Evolutionary conservation across 2,888 invertebrate species (phyloP), one percentile per base, ranked within the genome.

Genomic region (Sclerodermus sp.): DNA sequence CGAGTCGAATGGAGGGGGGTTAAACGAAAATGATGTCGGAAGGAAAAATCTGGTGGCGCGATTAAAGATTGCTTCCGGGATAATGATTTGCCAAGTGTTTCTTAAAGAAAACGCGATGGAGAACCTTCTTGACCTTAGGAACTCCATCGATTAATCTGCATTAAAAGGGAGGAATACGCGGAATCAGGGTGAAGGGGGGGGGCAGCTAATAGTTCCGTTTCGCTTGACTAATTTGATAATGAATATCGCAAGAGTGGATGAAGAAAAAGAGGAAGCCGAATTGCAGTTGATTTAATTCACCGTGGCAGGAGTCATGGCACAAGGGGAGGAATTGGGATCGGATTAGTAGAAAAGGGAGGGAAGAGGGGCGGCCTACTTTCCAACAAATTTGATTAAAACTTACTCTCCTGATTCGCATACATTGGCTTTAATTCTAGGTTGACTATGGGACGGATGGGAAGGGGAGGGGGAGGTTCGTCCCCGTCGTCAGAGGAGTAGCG

Each of bases 331-430:
- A 41, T 32, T 40, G 34, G 30, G 15, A n/a, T 10, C 30, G 40
- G 31, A 45, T 13, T 17, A 45, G 29, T 15, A 31, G 32, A 30
- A 23, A 29, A 14, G 29, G 37, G 29, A 42, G 43, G 36, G 29
- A 29, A 49, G 37, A 41, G 18, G 14, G 37, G 6, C 47, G 52
- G 47, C 55, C 57, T 46, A 61, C 51, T 62, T 62, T 53, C 43
- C 16, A 62, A 58, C 54, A 62, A 62, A 58, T 60, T 62, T 60
- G 57, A 62, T 62, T 60, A 60, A 62, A 62, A 60, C 56, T 60
- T 56, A 40, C 44, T 55, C n/a, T n/a, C 44, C 53, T 50, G 51
- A 58, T 60, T 59, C 55, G 47, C 60, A 59, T 59, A 55, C 51
- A 55, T 59, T 61, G 51, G 45, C 49, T 57, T 43, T 57, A 59